Evolutionary conservation across 2,888 invertebrate species (phyloP).

Genomic region (Ichneumon xanthorius): DNA sequence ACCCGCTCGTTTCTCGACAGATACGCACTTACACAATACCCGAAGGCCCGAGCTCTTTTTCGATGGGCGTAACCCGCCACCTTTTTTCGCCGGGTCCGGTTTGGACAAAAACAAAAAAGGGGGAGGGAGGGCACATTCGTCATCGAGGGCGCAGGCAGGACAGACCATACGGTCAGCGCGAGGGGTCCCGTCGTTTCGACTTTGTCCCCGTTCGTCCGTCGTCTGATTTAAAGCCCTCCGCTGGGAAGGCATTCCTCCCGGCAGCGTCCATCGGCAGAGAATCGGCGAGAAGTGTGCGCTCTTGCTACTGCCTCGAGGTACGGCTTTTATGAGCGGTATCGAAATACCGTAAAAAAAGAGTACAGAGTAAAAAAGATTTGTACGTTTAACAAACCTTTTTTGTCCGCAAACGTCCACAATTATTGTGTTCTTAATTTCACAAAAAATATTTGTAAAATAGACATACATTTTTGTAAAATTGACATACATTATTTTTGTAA

Average conservation of each 20-base stretch:
- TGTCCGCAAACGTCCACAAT: no score
- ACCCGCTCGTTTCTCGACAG: conserved; percentile 19
- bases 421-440: no score
- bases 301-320: background rate
- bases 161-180: conserved; percentile 73
- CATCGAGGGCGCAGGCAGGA: conserved; percentile 65
- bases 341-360: background rate
- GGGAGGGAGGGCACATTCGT: conserved; percentile 72
- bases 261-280: background rate
- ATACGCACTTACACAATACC: background rate
- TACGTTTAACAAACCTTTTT: no score
- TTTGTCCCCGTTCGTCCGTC: conserved; percentile 34
- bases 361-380: no score
- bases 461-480: no score
- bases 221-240: conserved; percentile 27
- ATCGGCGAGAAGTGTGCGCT: background rate
- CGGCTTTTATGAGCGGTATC: background rate
- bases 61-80: conserved; percentile 77
- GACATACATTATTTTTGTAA: no score
- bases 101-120: conserved; percentile 71
- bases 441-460: no score
- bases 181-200: conserved; percentile 38
- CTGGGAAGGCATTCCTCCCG: background rate
- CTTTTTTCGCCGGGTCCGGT: conserved; percentile 78
- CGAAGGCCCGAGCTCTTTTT: conserved; percentile 71